Evolutionary conservation across 2,888 invertebrate species (phyloP), one percentile per base, ranked within the genome.

Genomic region (Eumacrocentrus americanus): DNA sequence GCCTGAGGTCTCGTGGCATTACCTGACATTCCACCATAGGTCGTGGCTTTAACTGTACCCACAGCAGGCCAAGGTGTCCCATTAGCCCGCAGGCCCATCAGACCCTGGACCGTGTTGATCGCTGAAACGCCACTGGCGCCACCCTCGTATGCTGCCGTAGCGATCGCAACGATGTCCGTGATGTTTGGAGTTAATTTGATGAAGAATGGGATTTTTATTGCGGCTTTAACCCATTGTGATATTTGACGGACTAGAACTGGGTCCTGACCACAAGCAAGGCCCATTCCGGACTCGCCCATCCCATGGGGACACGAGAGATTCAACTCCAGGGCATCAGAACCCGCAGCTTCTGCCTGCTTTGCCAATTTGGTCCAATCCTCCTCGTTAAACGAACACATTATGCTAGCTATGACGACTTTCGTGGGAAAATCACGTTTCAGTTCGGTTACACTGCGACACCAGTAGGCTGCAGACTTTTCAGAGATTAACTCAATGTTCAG

Each of bases 261-360:
- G 79, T 95, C 89, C 92, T 98, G 97, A 59, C 98, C 98, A 81
- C 98, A 98, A 46, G 98, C 98, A 53, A 99, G 83, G 0, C 98
- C 99, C 98, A 99, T 98, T 38, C 98, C 98, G 9, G 92, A 89
- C 79, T 98, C 98, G 1, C 96, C 97, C 97, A 99, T 98, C 4
- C 98, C 98, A 81, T 99, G 98, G 0, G 98, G 98, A 80, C 99
- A 98, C 0, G 97, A 98, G 52, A 99, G 82, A 83, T 99, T 99
- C 52, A 98, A 82, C 76, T 99, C 99, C 11, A 99, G 82, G 0
- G 95, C 98, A 82, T 99, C 98, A 0, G 98, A 90, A 0, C 98
- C 98, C 0, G 95, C 85, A 0, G 84, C 84, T 79, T 91, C 91
- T 0, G 95, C 91, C 81, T 85, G 88, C 67, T 83, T 83, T 0